Evolutionary conservation across 1,140 invertebrate genomes (phyloP), one percentile per base, ranked within the genome.

Genomic region (Conopomorpha cramerella): DNA sequence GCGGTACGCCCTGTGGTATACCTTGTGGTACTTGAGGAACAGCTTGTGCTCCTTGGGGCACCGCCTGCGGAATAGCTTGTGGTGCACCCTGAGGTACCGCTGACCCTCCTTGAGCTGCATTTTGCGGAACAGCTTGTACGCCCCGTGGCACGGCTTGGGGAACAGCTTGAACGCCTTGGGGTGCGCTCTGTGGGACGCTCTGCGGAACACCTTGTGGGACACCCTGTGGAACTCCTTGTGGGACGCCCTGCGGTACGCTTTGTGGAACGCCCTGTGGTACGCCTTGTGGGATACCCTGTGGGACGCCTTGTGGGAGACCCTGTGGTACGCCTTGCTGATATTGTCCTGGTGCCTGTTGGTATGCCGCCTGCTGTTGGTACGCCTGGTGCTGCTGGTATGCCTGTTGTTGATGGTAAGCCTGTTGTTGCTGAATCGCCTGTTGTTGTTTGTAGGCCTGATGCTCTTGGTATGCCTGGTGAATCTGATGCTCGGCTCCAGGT

Each of bases 401-500:
- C 30, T 49, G 49, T 17, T 30, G 34, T 6, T 41, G 39, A 10
- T 48, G 41, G 3, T 59, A 51, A 16, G 55, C 50, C 2, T 40
- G 10, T 3, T 4, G 6, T 4, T 29, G 28, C 6, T 29, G 19
- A 4, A 10, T 10, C 10, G 10, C 4, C 28, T 23, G 19, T 4
- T 23, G 4, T 10, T 23, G 19, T 3, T 30, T 4, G 13, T 14
- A 11, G 3, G 3, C 11, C 13, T 30, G 28, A n/a, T n/a, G n/a
- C n/a, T n/a, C n/a, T 11, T 30, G 10, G 3, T 6, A 7, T 11
- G 63, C 63, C 29, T 63, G 59, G 11, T 70, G 51, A 10, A 73
- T 54, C 46, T 70, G 62, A 29, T 66, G 61, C 15, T 66, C 45
- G 2, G 63, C 54, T 0, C 68, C 65, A 0, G 65, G 65, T 3